These are phyloP conservation scores for Tinea semifulvella DNA, from an alignment of 2,888 invertebrate species.

Conservation along the genomic window DNA sequence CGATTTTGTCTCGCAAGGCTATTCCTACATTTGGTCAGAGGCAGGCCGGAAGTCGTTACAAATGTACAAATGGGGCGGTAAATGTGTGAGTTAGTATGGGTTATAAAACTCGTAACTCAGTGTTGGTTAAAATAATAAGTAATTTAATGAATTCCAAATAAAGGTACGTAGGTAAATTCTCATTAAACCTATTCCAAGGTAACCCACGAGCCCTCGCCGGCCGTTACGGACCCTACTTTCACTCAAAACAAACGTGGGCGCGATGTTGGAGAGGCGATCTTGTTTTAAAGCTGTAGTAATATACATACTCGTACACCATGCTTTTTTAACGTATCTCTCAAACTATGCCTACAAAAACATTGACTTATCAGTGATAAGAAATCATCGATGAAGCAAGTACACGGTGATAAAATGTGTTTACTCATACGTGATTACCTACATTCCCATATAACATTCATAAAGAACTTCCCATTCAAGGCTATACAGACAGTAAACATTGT, in stretches of 20 bases:
- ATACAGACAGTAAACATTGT: conserved; percentile 4
- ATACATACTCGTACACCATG: not conserved
- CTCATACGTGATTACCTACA: conserved; percentile 12
- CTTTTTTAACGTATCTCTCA: not conserved
- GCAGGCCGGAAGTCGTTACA: too few species aligned
- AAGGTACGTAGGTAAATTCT: not conserved
- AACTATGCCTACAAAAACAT: conserved; percentile 7
- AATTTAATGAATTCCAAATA: too few species aligned
- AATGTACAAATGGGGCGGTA: too few species aligned
- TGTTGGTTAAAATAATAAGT: too few species aligned
- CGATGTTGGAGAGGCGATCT: not conserved
- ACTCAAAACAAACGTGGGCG: conserved; percentile 11
- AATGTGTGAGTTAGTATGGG: too few species aligned
- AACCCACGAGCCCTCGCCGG: not conserved
- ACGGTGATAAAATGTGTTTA: conserved; percentile 8
- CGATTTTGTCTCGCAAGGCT: too few species aligned
- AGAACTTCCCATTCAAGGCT: not conserved
- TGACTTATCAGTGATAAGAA: conserved; percentile 4
- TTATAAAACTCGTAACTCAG: too few species aligned
- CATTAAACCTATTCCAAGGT: not conserved
- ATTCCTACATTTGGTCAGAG: too few species aligned
- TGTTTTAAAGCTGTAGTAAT: not conserved
- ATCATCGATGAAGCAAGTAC: conserved; percentile 3
- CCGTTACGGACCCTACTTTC: not conserved
- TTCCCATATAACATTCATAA: not conserved